Evolutionary conservation across 2,797 vertebrate genomes (phyloP).

Genomic region (Presbytis comata): DNA sequence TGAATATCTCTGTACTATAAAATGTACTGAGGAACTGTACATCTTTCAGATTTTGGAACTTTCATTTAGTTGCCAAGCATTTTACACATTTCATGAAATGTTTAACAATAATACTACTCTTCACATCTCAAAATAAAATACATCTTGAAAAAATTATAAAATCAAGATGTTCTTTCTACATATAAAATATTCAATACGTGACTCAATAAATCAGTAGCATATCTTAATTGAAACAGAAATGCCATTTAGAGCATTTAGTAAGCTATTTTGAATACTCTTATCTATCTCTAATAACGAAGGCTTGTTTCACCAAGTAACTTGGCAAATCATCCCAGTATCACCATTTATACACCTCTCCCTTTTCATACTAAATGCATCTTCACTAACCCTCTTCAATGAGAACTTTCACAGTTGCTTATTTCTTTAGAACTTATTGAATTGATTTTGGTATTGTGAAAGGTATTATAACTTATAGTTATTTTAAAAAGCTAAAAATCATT

Average conservation of each 20-base stretch:
- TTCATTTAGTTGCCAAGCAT: slow-evolving; percentile 10
- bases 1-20: background rate
- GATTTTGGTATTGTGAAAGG: background rate
- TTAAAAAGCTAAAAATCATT: slow-evolving; percentile 41
- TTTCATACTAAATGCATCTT: background rate
- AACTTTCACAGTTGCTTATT: slow-evolving; percentile 31
- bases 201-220: background rate
- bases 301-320: background rate
- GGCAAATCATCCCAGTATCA: background rate
- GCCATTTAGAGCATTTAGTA: background rate
- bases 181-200: slow-evolving; percentile 4
- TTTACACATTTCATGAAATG: slow-evolving; percentile 6
- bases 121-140: background rate
- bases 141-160: slow-evolving; percentile 29
- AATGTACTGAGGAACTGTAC: background rate
- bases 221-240: background rate
- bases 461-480: background rate
- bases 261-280: background rate
- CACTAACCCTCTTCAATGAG: background rate
- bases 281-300: background rate
- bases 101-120: slow-evolving; percentile 33
- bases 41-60: slow-evolving; percentile 24
- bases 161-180: background rate
- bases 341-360: background rate
- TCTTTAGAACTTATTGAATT: background rate